Evolutionary conservation across 2,113 vertebrate species (phyloP), one percentile per base, ranked within the genome.

Genomic region (Trematocara stigmaticum): DNA sequence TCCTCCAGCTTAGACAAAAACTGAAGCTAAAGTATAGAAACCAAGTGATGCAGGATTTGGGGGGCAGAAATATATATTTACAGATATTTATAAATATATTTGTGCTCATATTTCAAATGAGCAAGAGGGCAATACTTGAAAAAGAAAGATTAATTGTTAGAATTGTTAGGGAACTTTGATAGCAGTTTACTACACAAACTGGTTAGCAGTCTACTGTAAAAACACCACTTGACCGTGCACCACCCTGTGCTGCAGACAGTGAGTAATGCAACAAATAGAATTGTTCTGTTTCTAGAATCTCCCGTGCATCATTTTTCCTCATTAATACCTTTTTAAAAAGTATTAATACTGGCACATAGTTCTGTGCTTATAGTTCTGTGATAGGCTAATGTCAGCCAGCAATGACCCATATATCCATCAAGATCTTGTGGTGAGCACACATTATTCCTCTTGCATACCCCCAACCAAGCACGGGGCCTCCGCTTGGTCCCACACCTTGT

Each of bases 401-500:
- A 76, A n/a, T 49, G 69, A 76, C 15, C 69, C 23, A 2, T 49
- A 49, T 34, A 76, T 76, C 26, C 10, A 76, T 76, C 26, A 31
- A n/a, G 71, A 31, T 76, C 71, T 76, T 51, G 45, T n/a, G 26
- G 71, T 85, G 78, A 80, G 87, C 84, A 85, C 82, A 87, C 87
- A 89, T 88, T 89, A 90, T 91, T 91, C 88, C 53, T 90, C 83
- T 87, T 52, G 82, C 85, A 82, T 71, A 59, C 76, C 56, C 84
- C 82, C 79, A 61, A 80, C 56, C 79, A 82, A 82, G 57, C 55
- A 11, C 53, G 85, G 89, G 88, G 89, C 89, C 89, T 81, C 52
- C 18, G 57, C 85, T 90, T 40, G 84, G 91, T 91, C 92, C 87
- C 87, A 93, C 93, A 94, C 93, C 92, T 93, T 88, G 80, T 91